These are phyloP conservation scores for Stomorhina lunata DNA, from an alignment of 2,888 invertebrate genomes.

Conservation along the genomic window DNA sequence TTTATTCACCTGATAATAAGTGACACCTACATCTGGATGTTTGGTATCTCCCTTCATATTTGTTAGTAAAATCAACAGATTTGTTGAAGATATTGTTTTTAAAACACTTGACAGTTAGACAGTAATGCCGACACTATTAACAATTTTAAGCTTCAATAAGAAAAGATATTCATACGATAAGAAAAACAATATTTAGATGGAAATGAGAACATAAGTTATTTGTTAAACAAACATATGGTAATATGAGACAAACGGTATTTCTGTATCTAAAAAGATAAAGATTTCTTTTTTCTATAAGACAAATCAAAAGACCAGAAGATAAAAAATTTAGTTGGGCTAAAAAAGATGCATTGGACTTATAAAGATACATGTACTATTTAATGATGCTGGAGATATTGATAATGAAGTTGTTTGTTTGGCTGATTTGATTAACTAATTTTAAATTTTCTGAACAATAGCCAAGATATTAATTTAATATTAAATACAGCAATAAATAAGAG, in stretches of 20 bases:
- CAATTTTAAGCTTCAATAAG: conserved; percentile 34
- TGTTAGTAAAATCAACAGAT: conserved; percentile 39
- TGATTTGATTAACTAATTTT: neutral
- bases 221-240: neutral
- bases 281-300: neutral
- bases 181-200: neutral
- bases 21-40: conserved; percentile 53
- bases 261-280: conserved; percentile 2
- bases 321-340: no score
- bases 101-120: conserved; percentile 53
- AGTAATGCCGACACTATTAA: conserved; percentile 52
- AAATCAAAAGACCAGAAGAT: neutral
- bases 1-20: conserved; percentile 14
- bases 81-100: conserved; percentile 37
- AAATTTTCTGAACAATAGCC: neutral
- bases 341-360: no score
- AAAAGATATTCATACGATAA: neutral
- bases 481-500: conserved; percentile 22
- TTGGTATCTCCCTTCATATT: no score
- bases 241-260: neutral
- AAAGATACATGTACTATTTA: no score
- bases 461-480: neutral
- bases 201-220: no score
- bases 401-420: neutral
- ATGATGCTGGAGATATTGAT: neutral